phyloP scores from a whole-genome alignment of 2,797 vertebrate genomes.

The Molossus alvarezi region DNA sequence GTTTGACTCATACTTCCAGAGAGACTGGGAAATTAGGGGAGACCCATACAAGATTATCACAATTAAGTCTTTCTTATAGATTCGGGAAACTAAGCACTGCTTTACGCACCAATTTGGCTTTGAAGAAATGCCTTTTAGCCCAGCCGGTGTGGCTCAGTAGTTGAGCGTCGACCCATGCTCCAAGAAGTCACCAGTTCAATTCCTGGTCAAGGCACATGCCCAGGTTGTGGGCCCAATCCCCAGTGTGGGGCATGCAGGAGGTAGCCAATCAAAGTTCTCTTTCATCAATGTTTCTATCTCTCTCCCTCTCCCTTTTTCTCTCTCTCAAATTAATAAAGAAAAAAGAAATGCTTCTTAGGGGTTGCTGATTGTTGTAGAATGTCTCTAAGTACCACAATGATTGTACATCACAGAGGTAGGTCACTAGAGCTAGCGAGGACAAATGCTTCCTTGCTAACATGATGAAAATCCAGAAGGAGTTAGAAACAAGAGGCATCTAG shows the following conservation, averaged over 20 bases:
- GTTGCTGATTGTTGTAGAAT: slow-evolving; percentile 24
- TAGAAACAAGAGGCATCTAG: slow-evolving; percentile 42
- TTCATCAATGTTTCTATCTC: too few relatives aligned
- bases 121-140: slow-evolving; percentile 6
- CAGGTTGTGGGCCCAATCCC: too few relatives aligned
- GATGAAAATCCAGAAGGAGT: slow-evolving; percentile 40
- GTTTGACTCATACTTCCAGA: background rate
- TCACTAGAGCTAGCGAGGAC: background rate
- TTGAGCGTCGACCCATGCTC: too few relatives aligned
- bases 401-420: background rate
- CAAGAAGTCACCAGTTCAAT: too few relatives aligned
- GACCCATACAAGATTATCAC: background rate
- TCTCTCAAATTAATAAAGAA: too few relatives aligned
- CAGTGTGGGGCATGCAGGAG: too few relatives aligned
- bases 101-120: slow-evolving; percentile 38
- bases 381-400: background rate
- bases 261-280: too few relatives aligned
- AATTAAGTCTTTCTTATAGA: background rate
- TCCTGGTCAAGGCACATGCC: too few relatives aligned
- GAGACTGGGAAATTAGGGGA: background rate
- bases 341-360: slow-evolving; percentile 42
- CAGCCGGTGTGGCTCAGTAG: too few relatives aligned
- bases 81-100: slow-evolving; percentile 11
- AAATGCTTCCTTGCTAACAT: slow-evolving; percentile 31
- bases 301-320: too few relatives aligned